Evolutionary conservation across 2,797 vertebrate genomes (phyloP), one percentile per base, ranked within the genome.

Genomic region (Tokudaia tokunoshimensis): DNA sequence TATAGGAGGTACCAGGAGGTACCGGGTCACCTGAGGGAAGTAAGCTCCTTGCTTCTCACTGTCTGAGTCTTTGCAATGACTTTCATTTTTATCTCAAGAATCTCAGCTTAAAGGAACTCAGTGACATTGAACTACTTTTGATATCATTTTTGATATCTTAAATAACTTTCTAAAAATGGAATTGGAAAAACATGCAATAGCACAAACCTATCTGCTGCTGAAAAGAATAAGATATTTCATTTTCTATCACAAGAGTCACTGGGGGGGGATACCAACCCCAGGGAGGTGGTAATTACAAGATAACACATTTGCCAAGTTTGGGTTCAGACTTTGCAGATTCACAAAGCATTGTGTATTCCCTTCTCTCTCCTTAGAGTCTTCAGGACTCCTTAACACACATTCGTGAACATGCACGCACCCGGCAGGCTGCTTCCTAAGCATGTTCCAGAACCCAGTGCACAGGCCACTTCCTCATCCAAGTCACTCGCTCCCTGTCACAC

Each of bases 91-190:
- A n/a, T 85, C 82, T 89, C 44, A 20, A 82, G 78, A n/a, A 74
- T 65, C 76, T 89, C 47, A 78, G 76, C 79, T 92, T 76, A 83
- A 96, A 96, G 86, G 80, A 83, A 92, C 82, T 85, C 50, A 24
- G 12, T 89, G 75, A 24, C 72, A 76, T 22, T 72, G 24, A 90
- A 78, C 20, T 80, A 31, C 22, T 94, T 85, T 75, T 83, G 13
- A 17, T 52, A 55, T 59, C 47, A 41, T 76, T 96, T 94, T 74
- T 13, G 50, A 75, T 20, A 83, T 70, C 52, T 95, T 82, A 55
- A 88, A 82, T 70, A 89, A 85, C 79, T 67, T 76, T 94, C 41
- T 63, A 34, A 4, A 79, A 94, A 44, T 0, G 2, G 79, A 55
- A 90, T 20, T 50, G 3, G 29, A 86, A 59, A 86, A 96, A 59